These are phyloP conservation scores for Spilogale gracilis DNA, from an alignment of 2,113 vertebrate species.

Conservation along the genomic window DNA sequence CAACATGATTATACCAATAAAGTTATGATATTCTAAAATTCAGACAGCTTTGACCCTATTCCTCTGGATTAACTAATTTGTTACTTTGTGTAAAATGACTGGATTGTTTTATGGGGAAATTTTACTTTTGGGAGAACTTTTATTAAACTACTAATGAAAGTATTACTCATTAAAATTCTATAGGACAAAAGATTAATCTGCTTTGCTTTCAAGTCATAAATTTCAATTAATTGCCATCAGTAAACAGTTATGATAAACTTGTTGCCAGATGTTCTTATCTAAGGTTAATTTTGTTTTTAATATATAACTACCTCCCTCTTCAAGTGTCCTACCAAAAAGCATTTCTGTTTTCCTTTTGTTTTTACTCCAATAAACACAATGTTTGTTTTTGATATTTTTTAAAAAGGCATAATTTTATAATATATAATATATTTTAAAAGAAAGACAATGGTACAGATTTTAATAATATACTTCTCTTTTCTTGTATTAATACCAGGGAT, in stretches of 20 bases:
- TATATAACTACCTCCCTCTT: background rate
- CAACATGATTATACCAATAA: conserved; percentile 80
- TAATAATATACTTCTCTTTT: conserved; percentile 36
- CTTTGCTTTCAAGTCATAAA: conserved; percentile 84
- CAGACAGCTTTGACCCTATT: conserved; percentile 77
- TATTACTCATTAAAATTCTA: conserved; percentile 85
- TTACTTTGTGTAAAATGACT: conserved; percentile 72
- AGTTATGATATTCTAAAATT: conserved; percentile 83
- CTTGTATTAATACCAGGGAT: conserved; percentile 33
- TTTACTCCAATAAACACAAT: conserved; percentile 58
- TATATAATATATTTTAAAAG: conserved; percentile 33
- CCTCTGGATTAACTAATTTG: background rate
- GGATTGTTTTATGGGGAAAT: conserved; percentile 84
- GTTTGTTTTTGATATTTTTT: conserved; percentile 71
- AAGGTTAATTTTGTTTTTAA: conserved; percentile 36
- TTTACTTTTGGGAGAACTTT: conserved; percentile 85
- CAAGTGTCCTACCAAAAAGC: background rate
- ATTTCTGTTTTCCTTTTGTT: background rate
- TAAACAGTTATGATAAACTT: conserved; percentile 76
- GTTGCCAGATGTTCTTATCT: conserved; percentile 72
- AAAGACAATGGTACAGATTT: conserved; percentile 59
- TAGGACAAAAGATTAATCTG: conserved; percentile 74
- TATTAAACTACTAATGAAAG: conserved; percentile 85
- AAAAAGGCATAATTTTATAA: conserved; percentile 47
- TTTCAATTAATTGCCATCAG: conserved; percentile 83